Evolutionary conservation across 2,888 invertebrate genomes (phyloP), one percentile per base, ranked within the genome.

Genomic region (Synergus laeviventris): DNA sequence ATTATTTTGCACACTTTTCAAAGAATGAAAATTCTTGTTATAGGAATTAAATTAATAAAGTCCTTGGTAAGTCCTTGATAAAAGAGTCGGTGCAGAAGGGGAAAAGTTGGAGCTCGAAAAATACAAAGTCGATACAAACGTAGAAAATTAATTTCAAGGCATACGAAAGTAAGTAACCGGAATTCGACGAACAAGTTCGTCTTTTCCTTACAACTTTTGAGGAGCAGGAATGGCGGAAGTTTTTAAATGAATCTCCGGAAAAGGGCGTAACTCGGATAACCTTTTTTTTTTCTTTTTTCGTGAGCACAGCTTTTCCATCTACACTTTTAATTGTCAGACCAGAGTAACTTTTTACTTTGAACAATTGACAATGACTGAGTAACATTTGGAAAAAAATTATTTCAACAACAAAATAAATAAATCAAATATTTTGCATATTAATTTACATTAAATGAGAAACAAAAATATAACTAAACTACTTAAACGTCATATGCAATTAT

Each of bases 101-200:
- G 18, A 62, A 62, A 38, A 62, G 62, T 62, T 62, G 62, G n/a
- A n/a, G 36, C 11, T 62, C 18, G 62, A 62, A 62, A 59, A 62
- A 62, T 62, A 38, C 38, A 39, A 38, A 62, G 62, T 62, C 70
- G 70, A 70, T 70, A 70, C 70, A 70, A 70, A 49, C 31, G 36
- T 31, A 36, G 49, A 49, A 70, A 70, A 70, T 70, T 70, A 70
- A 70, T 70, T 70, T 70, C 49, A n/a, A 49, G 42, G 45, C 21
- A 70, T 70, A 49, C 70, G 49, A 49, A 70, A 70, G 70, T 70
- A 45, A 24, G 70, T 49, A 36, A 70, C 36, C 49, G 49, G 31
- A 45, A 70, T 70, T 70, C 31, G n/a, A 45, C 49, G 31, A 49
- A 49, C 49, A 66, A 66, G 66, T 70, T 49, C 70, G 70, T 70